Conservation (phyloP, 1,140 invertebrate species). For the Drosophila virilis region DNA sequence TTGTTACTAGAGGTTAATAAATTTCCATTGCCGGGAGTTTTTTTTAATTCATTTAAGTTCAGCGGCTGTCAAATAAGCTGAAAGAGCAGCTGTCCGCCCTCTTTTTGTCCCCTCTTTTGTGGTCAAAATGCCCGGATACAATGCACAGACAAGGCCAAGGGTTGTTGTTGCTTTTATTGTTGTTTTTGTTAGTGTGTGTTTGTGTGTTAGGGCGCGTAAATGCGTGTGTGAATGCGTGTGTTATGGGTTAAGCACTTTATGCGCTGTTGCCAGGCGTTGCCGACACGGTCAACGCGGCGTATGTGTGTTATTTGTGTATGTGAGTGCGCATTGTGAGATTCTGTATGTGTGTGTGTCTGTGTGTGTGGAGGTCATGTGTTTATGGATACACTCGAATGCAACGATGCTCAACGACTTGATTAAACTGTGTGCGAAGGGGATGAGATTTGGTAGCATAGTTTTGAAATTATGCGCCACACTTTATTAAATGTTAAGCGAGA, state of each 20-base stretch:
- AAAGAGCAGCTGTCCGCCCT: slow-evolving; percentile 19
- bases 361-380: slow-evolving; percentile 33
- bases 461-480: slow-evolving; percentile 75
- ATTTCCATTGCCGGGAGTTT: slow-evolving; percentile 16
- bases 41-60: slow-evolving; percentile 40
- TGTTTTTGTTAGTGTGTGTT: slow-evolving; percentile 1
- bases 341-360: too few species aligned
- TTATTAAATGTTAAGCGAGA: slow-evolving; percentile 62
- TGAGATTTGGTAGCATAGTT: slow-evolving; percentile 11
- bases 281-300: slow-evolving; percentile 55
- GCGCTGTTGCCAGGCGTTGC: slow-evolving; percentile 54
- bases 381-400: slow-evolving; percentile 41
- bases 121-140: slow-evolving; percentile 35
- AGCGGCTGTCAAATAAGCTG: slow-evolving; percentile 17
- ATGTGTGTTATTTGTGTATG: slow-evolving; percentile 55
- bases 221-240: slow-evolving; percentile 26
- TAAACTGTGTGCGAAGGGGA: slow-evolving; percentile 50
- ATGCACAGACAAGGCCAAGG: slow-evolving; percentile 40
- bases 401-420: slow-evolving; percentile 68
- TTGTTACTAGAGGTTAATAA: slow-evolving; percentile 36
- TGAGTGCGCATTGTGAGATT: not conserved
- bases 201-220: slow-evolving; percentile 23
- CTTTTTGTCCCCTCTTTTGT: slow-evolving; percentile 6
- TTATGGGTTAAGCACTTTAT: slow-evolving; percentile 61
- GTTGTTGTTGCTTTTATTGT: slow-evolving; percentile 13